A percentile compares a stretch with the other conserved stretches of the same genome.
phyloP scores from a whole-genome alignment of 2,797 vertebrate genomes.

The Darevskia nairensis region DNA sequence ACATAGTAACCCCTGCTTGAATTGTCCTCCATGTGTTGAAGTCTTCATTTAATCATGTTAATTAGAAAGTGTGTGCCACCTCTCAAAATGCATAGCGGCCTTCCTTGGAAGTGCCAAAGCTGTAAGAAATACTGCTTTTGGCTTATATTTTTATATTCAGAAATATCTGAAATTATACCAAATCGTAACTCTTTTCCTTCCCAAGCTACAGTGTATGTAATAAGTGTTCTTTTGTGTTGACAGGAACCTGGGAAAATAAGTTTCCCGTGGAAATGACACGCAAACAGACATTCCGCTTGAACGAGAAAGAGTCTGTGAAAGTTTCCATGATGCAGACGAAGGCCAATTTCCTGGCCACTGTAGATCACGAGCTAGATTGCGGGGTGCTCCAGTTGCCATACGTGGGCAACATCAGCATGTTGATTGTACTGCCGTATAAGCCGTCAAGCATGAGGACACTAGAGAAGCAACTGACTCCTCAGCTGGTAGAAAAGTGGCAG shows the following conservation, averaged over 20 bases:
- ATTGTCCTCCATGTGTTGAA: no score
- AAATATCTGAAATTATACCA: no score
- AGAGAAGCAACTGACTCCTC: conserved; percentile 91
- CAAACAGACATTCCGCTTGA: conserved; percentile 89
- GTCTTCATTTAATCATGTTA: neutral
- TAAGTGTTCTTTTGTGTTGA: neutral
- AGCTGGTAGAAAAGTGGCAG: conserved; percentile 92
- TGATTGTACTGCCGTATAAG: conserved; percentile 92
- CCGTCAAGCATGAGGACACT: conserved; percentile 90
- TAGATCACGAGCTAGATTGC: conserved; percentile 92
- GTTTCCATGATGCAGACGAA: conserved; percentile 97
- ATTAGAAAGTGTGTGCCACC: no score
- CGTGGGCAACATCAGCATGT: conserved; percentile 94
- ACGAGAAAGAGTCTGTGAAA: conserved; percentile 88
- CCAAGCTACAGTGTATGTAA: neutral
- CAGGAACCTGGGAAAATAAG: conserved; percentile 97
- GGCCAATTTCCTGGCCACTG: conserved; percentile 91
- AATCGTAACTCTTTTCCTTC: neutral
- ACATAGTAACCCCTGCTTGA: neutral
- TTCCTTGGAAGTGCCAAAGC: no score
- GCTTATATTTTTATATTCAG: no score
- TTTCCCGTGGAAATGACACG: conserved; percentile 91
- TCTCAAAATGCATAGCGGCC: no score
- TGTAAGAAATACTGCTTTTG: no score
- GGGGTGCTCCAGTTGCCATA: conserved; percentile 91